Conservation (phyloP, 2,797 vertebrate genomes). For the Malacoctenus gilli region DNA sequence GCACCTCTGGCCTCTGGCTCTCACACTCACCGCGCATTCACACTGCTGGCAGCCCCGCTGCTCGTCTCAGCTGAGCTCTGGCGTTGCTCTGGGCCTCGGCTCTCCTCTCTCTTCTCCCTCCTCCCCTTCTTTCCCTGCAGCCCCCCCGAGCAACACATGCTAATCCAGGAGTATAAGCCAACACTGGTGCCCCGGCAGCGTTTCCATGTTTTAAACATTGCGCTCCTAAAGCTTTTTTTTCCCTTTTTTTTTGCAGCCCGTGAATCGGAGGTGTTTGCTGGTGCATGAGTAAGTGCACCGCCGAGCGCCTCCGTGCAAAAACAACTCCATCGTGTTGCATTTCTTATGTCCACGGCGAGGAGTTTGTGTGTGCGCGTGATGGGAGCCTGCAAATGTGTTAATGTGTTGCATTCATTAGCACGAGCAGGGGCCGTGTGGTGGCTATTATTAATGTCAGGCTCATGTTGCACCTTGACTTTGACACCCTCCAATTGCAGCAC, state of each 20-base stretch:
- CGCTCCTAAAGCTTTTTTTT: constrained; percentile 44
- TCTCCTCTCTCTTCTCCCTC: constrained; percentile 34
- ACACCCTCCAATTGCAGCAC: constrained; percentile 37
- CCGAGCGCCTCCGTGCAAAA: not conserved
- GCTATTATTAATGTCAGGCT: constrained; percentile 55
- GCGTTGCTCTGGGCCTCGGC: constrained; percentile 56
- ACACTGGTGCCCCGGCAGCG: constrained; percentile 49
- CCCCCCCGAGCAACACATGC: constrained; percentile 42
- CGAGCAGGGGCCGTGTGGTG: constrained; percentile 9
- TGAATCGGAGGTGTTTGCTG: constrained; percentile 23
- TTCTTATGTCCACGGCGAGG: constrained; percentile 1
- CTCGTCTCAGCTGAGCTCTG: constrained; percentile 65
- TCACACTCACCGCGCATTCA: constrained; percentile 66
- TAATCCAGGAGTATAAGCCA: constrained; percentile 53
- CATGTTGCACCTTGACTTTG: constrained; percentile 65
- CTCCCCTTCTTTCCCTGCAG: not conserved
- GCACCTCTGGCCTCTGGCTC: constrained; percentile 44
- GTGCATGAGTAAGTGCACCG: constrained; percentile 11
- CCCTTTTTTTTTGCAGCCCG: constrained; percentile 26
- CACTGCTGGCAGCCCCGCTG: constrained; percentile 49
- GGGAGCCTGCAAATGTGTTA: not conserved
- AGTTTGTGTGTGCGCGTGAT: not conserved
- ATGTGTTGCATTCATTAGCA: constrained; percentile 52
- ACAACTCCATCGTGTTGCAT: constrained; percentile 7
- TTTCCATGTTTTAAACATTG: constrained; percentile 57